Conservation (phyloP, 2,888 invertebrate species). For the Pachliopta kotzebuea region DNA sequence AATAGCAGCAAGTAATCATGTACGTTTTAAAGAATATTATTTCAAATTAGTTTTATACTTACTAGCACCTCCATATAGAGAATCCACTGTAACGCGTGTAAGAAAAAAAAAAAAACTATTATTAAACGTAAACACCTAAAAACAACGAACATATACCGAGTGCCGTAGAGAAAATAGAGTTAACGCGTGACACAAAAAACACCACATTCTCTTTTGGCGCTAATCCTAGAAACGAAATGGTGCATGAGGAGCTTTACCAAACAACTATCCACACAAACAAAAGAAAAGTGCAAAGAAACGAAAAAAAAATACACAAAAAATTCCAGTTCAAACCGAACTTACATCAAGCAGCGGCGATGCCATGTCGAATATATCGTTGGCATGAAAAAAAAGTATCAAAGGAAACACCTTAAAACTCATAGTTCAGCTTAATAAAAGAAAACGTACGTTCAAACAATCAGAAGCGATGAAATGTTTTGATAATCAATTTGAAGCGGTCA, state of each 20-base stretch:
- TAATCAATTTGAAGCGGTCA: conserved; percentile 44
- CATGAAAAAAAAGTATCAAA: conserved; percentile 75
- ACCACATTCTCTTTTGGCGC: conserved; percentile 2
- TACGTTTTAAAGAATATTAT: not conserved
- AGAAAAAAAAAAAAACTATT: conserved; percentile 65
- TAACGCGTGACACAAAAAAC: conserved; percentile 39
- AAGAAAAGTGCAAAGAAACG: conserved; percentile 65
- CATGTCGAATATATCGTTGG: conserved; percentile 65
- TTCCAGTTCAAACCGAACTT: conserved; percentile 64
- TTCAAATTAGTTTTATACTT: conserved; percentile 64
- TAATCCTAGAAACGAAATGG: conserved; percentile 55
- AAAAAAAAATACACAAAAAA: conserved; percentile 38
- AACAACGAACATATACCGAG: conserved; percentile 47
- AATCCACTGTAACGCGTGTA: conserved; percentile 83
- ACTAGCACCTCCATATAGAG: conserved; percentile 87
- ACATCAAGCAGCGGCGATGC: conserved; percentile 73
- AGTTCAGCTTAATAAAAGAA: conserved; percentile 60
- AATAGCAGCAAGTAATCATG: not conserved
- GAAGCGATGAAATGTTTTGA: conserved; percentile 51
- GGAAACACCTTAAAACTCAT: conserved; percentile 67
- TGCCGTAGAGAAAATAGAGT: conserved; percentile 45
- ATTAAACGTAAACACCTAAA: conserved; percentile 46
- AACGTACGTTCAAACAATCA: conserved; percentile 46
- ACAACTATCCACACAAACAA: conserved; percentile 59
- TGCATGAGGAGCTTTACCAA: conserved; percentile 66